phyloP scores from a whole-genome alignment of 2,888 invertebrate genomes.

The Drosophila lutescens region DNA sequence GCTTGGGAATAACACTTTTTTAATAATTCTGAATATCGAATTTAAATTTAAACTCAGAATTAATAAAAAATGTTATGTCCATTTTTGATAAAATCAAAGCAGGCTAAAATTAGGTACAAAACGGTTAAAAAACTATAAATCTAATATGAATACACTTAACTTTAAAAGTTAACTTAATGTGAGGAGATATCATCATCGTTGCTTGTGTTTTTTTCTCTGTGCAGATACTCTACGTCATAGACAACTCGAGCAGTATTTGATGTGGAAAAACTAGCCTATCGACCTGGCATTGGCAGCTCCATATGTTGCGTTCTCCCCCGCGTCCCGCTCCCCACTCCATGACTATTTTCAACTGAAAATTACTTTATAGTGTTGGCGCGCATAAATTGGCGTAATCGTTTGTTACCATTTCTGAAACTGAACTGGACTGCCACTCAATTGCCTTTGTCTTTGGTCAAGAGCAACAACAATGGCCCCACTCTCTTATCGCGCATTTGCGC shows the following conservation, averaged over 20 bases:
- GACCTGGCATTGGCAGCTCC: slow-evolving; percentile 55
- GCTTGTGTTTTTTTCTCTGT: not conserved
- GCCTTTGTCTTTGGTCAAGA: slow-evolving; percentile 33
- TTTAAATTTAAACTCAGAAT: no score
- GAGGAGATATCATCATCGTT: no score
- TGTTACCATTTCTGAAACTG: slow-evolving; percentile 82
- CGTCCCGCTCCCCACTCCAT: slow-evolving; percentile 35
- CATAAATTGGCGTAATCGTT: slow-evolving; percentile 83
- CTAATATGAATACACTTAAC: no score
- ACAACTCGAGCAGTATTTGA: slow-evolving; percentile 10
- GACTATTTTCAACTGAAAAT: slow-evolving; percentile 76
- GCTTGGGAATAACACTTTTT: no score
- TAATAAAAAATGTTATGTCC: no score
- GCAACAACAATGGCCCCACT: slow-evolving; percentile 23
- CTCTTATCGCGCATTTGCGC: slow-evolving; percentile 70
- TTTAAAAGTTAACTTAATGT: no score
- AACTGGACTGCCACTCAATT: slow-evolving; percentile 55
- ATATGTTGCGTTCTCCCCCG: slow-evolving; percentile 43
- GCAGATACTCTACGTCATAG: not conserved
- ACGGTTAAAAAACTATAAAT: no score
- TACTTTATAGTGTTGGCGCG: slow-evolving; percentile 82
- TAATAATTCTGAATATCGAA: no score
- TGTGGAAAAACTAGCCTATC: slow-evolving; percentile 39
- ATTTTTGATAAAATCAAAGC: no score
- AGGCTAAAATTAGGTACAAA: no score